Percentiles rank a stretch among this genome's conserved stretches.
Evolutionary conservation across 2,113 vertebrate genomes (phyloP).

Genomic region (Semnornis frantzii): DNA sequence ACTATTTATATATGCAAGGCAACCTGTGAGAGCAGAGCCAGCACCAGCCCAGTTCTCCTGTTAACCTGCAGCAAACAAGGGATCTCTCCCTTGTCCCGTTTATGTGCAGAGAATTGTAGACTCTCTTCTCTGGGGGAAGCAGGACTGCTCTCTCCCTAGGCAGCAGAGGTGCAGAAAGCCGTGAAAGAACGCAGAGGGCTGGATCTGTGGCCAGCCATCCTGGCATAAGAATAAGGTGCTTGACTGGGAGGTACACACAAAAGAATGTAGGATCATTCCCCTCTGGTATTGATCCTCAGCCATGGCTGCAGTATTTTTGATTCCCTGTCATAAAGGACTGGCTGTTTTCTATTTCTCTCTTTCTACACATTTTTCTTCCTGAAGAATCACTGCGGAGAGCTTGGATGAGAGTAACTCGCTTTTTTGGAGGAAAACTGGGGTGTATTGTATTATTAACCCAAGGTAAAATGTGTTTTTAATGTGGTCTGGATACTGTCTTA

Average conservation of each 20-base stretch:
- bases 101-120: background rate
- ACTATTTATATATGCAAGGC: background rate
- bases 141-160: background rate
- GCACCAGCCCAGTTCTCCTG: background rate
- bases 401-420: background rate
- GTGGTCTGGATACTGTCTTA: background rate
- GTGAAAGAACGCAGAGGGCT: background rate
- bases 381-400: background rate
- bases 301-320: background rate
- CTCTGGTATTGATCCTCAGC: background rate
- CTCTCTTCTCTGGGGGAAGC: background rate
- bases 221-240: background rate
- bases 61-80: background rate
- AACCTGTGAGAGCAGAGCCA: background rate
- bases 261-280: background rate
- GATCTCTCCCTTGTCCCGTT: background rate
- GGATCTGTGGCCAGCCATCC: background rate
- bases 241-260: background rate
- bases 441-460: background rate
- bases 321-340: background rate
- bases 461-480: background rate
- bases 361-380: background rate
- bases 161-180: background rate
- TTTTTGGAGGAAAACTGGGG: background rate
- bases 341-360: background rate